Evolutionary conservation across 2,888 invertebrate species (phyloP).

Genomic region (Notodonta dromedarius): DNA sequence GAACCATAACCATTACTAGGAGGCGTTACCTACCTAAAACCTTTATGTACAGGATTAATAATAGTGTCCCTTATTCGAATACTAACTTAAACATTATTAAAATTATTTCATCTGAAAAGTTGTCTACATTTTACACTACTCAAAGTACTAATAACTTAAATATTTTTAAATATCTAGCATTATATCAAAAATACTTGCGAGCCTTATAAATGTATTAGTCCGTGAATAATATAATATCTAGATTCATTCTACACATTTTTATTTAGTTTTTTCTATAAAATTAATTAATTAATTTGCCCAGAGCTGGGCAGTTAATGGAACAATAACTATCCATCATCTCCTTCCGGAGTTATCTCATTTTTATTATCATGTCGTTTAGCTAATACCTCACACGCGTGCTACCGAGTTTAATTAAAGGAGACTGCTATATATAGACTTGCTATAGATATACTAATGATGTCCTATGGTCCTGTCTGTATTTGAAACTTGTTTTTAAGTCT

Average conservation of each 20-base stretch:
- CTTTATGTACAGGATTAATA: too few relatives aligned
- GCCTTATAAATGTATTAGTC: too few relatives aligned
- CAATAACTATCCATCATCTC: constrained; percentile 3
- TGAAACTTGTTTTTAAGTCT: too few relatives aligned
- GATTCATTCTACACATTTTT: background rate
- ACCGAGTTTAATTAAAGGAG: constrained; percentile 9
- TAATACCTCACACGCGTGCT: constrained; percentile 4
- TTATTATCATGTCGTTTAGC: constrained; percentile 4
- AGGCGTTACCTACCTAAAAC: too few relatives aligned
- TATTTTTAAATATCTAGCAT: too few relatives aligned
- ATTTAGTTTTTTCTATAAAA: constrained; percentile 9
- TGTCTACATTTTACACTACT: too few relatives aligned
- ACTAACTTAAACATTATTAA: too few relatives aligned
- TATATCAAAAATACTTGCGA: too few relatives aligned
- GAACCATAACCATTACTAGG: too few relatives aligned
- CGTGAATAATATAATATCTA: background rate
- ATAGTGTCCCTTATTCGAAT: too few relatives aligned
- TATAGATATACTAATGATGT: constrained; percentile 3
- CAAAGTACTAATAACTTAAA: too few relatives aligned
- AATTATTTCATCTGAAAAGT: too few relatives aligned
- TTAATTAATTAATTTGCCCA: constrained; percentile 19
- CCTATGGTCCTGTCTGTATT: background rate
- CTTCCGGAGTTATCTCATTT: constrained; percentile 7
- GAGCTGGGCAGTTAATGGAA: constrained; percentile 8
- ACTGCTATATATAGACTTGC: constrained; percentile 10